Conservation (phyloP, 2,113 vertebrate species). For the Odobenus rosmarus region DNA sequence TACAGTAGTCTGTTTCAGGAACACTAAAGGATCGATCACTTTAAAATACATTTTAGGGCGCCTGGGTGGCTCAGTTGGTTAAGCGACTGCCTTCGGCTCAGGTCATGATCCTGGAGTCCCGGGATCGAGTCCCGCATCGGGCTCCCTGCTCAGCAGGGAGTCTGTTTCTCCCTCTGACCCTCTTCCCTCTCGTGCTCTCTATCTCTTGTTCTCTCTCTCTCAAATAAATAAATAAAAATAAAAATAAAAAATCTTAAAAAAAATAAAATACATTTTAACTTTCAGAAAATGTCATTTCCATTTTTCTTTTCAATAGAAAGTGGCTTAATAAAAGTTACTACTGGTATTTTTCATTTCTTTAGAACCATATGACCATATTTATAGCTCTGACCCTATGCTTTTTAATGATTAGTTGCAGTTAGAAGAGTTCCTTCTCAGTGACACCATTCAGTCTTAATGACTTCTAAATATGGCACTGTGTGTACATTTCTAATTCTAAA, state of each 20-base stretch:
- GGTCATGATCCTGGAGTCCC: too few species aligned
- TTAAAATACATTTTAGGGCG: constrained; percentile 26
- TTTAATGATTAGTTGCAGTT: not conserved
- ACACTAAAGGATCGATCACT: not conserved
- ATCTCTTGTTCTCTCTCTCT: too few species aligned
- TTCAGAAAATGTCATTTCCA: not conserved
- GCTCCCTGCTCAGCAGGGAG: too few species aligned
- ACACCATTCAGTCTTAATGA: not conserved
- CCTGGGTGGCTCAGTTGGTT: too few species aligned
- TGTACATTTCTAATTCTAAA: not conserved
- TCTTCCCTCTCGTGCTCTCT: too few species aligned
- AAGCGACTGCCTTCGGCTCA: too few species aligned
- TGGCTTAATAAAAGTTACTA: not conserved
- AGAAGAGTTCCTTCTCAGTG: not conserved
- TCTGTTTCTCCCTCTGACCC: too few species aligned
- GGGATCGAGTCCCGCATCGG: too few species aligned
- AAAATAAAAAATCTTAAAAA: too few species aligned
- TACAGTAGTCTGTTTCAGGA: not conserved
- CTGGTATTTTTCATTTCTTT: not conserved
- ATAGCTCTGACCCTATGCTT: not conserved
- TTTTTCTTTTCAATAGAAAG: not conserved
- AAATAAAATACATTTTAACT: constrained; percentile 12
- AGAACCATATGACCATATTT: not conserved
- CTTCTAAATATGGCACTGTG: not conserved
- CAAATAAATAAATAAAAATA: too few species aligned